Evolutionary conservation across 2,113 vertebrate genomes (phyloP), one percentile per base, ranked within the genome.

Genomic region (Centropus unirufus): DNA sequence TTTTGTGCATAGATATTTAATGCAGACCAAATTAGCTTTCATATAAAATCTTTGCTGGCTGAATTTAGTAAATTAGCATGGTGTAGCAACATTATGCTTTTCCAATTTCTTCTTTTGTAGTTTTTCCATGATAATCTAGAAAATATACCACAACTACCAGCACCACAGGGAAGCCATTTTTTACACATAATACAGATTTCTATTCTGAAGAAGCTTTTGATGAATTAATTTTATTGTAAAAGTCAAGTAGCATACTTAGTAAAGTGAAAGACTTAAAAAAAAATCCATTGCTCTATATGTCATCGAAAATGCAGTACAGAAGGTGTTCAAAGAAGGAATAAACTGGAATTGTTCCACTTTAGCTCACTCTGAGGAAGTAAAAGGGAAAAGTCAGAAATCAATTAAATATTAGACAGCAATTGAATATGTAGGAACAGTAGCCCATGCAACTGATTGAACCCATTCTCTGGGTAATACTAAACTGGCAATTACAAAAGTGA

Each of bases 1-100:
- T 96, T 94, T 75, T 70, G 64, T 93, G 83, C 61, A 39, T 40
- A 36, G 40, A 12, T 22, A 27, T 57, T 55, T 83, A 73, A 72
- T 92, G 89, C 18, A 87, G 57, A 96, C 90, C 58, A 95, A 97
- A 87, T 46, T 49, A 78, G 77, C 83, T 85, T 95, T 89, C 83
- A 39, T 72, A 68, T 66, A 76, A 89, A 92, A 59, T 12, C 34
- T 75, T 70, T 59, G 26, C 70, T 92, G 62, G 14, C 40, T 92
- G 66, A 55, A 40, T 91, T 79, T 80, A 78, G 29, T 66, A 44
- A 85, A 69, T 68, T 72, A 89, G 42, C 64, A 59, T 12, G 57
- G 78, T 81, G 6, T 55, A 68, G 23, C 19, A 88, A 47, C 20
- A 40, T 42, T 54, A 40, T 44, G 47, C 44, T 66, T 97, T 64